These are phyloP conservation scores for Genyomyrus donnyi DNA, from an alignment of 2,113 vertebrate species.

Conservation along the genomic window DNA sequence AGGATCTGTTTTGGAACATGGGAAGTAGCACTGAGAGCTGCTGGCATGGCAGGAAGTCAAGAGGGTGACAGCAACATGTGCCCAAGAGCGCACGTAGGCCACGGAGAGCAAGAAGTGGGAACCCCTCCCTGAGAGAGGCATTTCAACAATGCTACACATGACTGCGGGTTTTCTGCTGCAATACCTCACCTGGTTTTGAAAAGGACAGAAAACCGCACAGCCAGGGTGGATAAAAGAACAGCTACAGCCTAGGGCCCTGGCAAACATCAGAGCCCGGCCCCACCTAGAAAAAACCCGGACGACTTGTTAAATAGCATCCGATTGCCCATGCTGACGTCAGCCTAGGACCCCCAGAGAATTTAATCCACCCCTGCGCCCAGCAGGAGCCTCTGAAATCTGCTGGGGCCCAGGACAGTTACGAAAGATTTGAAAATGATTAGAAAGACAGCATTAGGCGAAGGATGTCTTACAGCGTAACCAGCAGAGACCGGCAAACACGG, in stretches of 20 bases:
- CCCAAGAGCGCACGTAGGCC: neutral
- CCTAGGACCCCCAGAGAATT: neutral
- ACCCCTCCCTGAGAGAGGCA: neutral
- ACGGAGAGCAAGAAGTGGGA: neutral
- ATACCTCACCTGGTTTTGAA: neutral
- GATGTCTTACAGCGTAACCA: neutral
- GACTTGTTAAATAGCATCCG: no score
- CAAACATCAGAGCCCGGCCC: neutral
- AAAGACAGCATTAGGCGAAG: neutral
- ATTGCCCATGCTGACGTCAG: neutral
- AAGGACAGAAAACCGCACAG: neutral
- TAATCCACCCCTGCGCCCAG: neutral
- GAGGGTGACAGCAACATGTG: neutral
- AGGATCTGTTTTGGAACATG: neutral
- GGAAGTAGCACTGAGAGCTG: neutral
- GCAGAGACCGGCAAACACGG: neutral
- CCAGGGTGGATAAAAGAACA: neutral
- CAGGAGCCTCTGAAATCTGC: neutral
- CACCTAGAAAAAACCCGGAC: neutral
- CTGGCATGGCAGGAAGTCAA: neutral
- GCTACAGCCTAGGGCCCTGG: no score
- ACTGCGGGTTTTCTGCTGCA: neutral
- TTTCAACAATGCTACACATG: slow-evolving; percentile 28
- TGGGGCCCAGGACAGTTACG: neutral
- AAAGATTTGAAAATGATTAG: neutral